Evolutionary conservation across 2,113 vertebrate species (phyloP).

Genomic region (Osmerus eperlanus): DNA sequence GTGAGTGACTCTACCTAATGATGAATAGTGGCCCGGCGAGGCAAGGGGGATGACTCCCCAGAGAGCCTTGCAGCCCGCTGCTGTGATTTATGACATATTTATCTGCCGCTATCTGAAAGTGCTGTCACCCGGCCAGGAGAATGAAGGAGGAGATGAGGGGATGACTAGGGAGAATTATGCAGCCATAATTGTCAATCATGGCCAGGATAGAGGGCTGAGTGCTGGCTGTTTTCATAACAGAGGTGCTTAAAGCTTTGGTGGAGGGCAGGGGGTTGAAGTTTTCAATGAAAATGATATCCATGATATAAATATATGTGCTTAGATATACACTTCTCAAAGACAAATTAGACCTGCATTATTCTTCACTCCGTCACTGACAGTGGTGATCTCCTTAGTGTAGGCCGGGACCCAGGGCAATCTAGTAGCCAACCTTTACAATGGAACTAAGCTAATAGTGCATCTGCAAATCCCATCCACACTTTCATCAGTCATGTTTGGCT

Average conservation of each 20-base stretch:
- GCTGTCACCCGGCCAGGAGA: slow-evolving; percentile 79
- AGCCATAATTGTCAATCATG: slow-evolving; percentile 92
- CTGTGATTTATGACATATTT: slow-evolving; percentile 91
- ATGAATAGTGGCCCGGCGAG: slow-evolving; percentile 81
- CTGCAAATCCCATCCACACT: slow-evolving; percentile 85
- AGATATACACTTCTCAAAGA: slow-evolving; percentile 61
- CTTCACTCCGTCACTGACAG: slow-evolving; percentile 79
- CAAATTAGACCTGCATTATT: slow-evolving; percentile 87
- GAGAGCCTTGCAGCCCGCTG: slow-evolving; percentile 75
- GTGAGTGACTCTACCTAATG: slow-evolving; percentile 74
- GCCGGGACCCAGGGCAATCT: slow-evolving; percentile 81
- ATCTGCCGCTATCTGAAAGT: slow-evolving; percentile 83
- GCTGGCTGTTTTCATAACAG: slow-evolving; percentile 83
- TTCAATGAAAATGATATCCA: slow-evolving; percentile 83
- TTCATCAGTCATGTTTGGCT: slow-evolving; percentile 72
- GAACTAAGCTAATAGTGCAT: slow-evolving; percentile 77
- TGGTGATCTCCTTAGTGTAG: slow-evolving; percentile 71
- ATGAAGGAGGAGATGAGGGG: slow-evolving; percentile 76
- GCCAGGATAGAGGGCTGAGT: slow-evolving; percentile 79
- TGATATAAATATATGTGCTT: slow-evolving; percentile 63
- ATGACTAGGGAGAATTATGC: slow-evolving; percentile 85
- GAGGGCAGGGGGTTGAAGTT: slow-evolving; percentile 75
- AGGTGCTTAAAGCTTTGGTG: slow-evolving; percentile 80
- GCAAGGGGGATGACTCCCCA: slow-evolving; percentile 81
- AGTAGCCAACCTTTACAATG: slow-evolving; percentile 76